phyloP scores from a whole-genome alignment of 2,888 invertebrate genomes.

The Thysanoteuthis rhombus region DNA sequence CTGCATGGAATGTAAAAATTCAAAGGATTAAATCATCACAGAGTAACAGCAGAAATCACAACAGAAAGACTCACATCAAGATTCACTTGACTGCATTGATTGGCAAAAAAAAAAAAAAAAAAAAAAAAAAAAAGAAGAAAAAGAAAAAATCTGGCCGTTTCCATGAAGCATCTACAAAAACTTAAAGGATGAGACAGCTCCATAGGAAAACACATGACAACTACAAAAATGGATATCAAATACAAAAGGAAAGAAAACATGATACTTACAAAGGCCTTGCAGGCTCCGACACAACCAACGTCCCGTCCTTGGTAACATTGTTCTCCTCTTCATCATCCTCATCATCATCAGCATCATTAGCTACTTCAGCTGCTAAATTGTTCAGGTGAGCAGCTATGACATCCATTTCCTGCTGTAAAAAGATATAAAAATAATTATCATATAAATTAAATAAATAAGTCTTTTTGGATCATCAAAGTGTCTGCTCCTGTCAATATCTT shows the following conservation, averaged over 20 bases:
- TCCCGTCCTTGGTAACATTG: conserved; percentile 77
- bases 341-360: conserved; percentile 54
- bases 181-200: not conserved
- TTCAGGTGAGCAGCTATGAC: conserved; percentile 94
- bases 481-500: too few relatives aligned
- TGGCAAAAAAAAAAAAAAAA: too few relatives aligned
- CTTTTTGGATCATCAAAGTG: not conserved
- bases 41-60: not conserved
- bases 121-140: too few relatives aligned
- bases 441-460: not conserved
- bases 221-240: not conserved
- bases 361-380: conserved; percentile 80
- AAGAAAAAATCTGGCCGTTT: too few relatives aligned
- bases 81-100: not conserved
- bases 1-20: not conserved
- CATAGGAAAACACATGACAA: not conserved
- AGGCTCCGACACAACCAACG: conserved; percentile 93
- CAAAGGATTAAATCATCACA: not conserved
- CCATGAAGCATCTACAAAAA: too few relatives aligned
- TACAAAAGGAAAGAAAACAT: not conserved
- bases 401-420: conserved; percentile 84
- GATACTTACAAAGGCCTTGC: conserved; percentile 86
- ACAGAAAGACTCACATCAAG: not conserved
- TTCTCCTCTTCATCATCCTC: conserved; percentile 60
- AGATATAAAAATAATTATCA: not conserved